Conservation (phyloP, 2,113 vertebrate genomes). For the Hippocampus abdominalis region DNA sequence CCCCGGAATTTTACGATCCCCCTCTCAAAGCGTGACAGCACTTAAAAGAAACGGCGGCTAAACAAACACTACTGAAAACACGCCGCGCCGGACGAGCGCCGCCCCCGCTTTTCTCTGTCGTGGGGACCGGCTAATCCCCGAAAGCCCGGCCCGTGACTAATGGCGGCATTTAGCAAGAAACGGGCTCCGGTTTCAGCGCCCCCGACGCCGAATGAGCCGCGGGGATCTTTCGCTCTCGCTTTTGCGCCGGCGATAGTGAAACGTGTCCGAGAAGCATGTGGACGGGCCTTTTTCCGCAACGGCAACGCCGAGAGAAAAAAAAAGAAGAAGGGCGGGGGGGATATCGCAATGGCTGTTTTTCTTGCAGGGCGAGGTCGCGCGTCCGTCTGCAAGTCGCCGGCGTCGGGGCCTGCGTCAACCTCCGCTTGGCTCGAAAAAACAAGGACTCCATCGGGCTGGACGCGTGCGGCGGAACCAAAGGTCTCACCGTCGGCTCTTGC, state of each 20-base stretch:
- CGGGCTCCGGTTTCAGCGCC: conserved; percentile 92
- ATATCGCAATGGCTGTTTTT: conserved; percentile 37
- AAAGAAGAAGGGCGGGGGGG: conserved; percentile 61
- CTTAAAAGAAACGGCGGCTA: conserved; percentile 33
- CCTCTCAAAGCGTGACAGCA: conserved; percentile 27
- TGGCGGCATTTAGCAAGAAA: conserved; percentile 99
- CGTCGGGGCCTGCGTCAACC: conserved; percentile 46
- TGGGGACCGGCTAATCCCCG: conserved; percentile 69
- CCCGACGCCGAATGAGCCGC: conserved; percentile 85
- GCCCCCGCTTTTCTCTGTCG: conserved; percentile 33
- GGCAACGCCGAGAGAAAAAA: conserved; percentile 49
- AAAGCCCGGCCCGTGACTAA: conserved; percentile 91
- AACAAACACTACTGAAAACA: conserved; percentile 59
- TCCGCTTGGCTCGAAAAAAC: conserved; percentile 42
- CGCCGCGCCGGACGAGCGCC: conserved; percentile 53
- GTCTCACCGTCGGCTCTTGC: not conserved
- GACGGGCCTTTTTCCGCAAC: conserved; percentile 66
- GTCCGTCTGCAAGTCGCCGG: conserved; percentile 22
- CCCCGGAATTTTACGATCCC: conserved; percentile 20
- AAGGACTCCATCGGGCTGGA: conserved; percentile 35
- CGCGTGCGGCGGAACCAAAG: conserved; percentile 1
- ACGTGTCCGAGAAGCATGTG: conserved; percentile 80
- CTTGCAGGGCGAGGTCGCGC: conserved; percentile 47
- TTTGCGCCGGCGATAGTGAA: conserved; percentile 83
- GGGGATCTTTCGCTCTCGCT: conserved; percentile 77